Conservation (phyloP, 2,113 vertebrate genomes). For the Neodontobutis hainanensis region DNA sequence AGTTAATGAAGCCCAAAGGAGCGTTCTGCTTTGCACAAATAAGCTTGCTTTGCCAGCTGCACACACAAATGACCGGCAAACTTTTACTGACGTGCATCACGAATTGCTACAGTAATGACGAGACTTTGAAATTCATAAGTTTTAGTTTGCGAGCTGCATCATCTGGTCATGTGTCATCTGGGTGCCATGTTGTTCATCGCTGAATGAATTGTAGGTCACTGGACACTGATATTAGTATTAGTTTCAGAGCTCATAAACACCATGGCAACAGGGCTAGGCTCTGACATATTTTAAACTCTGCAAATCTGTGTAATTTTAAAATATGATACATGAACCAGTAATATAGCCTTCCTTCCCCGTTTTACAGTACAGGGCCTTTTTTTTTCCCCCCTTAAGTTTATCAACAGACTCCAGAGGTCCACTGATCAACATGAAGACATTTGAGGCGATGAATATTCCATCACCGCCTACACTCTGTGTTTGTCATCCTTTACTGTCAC, state of each 20-base stretch:
- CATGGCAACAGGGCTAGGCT: constrained; percentile 22
- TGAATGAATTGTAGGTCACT: constrained; percentile 30
- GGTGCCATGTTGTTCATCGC: not conserved
- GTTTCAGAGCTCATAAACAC: constrained; percentile 8
- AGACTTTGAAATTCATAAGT: constrained; percentile 2
- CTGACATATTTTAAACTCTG: constrained; percentile 3
- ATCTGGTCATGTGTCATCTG: not conserved
- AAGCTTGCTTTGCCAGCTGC: not conserved
- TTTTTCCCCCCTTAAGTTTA: constrained; percentile 11
- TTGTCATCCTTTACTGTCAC: constrained; percentile 57
- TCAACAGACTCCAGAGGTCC: constrained; percentile 24
- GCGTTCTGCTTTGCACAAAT: not conserved
- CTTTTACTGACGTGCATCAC: not conserved
- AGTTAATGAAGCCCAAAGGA: constrained; percentile 25
- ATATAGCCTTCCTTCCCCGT: no score
- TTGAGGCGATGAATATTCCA: constrained; percentile 31
- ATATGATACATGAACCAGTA: no score
- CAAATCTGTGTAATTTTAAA: no score
- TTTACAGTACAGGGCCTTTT: no score
- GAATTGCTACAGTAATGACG: constrained; percentile 1
- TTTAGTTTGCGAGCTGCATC: not conserved
- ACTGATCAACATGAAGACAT: constrained; percentile 26
- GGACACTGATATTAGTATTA: not conserved
- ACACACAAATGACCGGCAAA: not conserved
- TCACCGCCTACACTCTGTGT: constrained; percentile 38